Conservation (phyloP, 2,797 vertebrate genomes). For the Onychomys arenicola region DNA sequence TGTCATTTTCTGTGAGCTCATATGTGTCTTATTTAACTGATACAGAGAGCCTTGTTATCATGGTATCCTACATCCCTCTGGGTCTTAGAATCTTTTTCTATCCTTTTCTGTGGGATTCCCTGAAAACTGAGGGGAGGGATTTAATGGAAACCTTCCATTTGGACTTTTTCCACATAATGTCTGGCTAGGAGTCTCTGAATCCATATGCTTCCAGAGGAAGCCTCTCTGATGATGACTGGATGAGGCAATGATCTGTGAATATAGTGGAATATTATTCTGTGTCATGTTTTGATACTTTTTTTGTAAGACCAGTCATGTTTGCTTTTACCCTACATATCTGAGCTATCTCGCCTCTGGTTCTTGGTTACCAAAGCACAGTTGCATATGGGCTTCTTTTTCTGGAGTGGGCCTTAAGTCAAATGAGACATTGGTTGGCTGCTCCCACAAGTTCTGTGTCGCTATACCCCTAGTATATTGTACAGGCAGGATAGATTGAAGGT, state of each 20-base stretch:
- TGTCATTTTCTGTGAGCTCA: not conserved
- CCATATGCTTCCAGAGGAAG: not conserved
- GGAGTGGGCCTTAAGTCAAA: not conserved
- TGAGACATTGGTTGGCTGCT: not conserved
- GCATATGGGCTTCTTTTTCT: not conserved
- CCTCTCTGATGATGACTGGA: not conserved
- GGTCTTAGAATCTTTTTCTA: not conserved
- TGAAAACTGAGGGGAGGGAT: not conserved
- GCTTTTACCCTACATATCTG: not conserved
- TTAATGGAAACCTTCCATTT: not conserved
- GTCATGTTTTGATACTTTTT: not conserved
- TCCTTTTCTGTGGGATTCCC: not conserved
- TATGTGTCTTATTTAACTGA: not conserved
- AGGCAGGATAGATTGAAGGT: not conserved
- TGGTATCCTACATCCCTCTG: not conserved
- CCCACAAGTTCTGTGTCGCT: not conserved
- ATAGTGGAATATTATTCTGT: not conserved
- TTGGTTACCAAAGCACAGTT: not conserved
- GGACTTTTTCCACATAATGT: not conserved
- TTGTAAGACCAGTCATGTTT: not conserved
- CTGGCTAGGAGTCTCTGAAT: not conserved
- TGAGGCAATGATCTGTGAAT: no score
- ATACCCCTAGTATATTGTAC: not conserved
- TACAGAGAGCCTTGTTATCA: not conserved
- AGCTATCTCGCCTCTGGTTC: not conserved